Percentiles rank a stretch among this genome's conserved stretches.
phyloP scores from a whole-genome alignment of 2,888 invertebrate genomes.

The Kryphioiulus occultus region DNA sequence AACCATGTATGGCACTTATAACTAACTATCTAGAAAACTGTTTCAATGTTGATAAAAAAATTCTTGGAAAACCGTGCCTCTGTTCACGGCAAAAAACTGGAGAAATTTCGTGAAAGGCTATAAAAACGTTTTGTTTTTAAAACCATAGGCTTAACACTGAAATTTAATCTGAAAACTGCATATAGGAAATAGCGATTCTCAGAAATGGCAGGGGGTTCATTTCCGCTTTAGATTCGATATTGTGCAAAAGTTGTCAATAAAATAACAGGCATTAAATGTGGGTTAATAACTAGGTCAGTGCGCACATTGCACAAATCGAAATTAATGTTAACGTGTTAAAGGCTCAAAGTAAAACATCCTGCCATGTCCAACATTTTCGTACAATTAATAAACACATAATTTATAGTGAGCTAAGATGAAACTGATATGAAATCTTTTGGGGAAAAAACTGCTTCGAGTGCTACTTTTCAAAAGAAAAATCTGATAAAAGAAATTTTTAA shows the following conservation, averaged over 20 bases:
- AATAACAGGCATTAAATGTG: constrained; percentile 10
- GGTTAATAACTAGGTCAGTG: constrained; percentile 6
- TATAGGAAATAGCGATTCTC: constrained; percentile 12
- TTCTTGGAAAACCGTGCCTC: constrained; percentile 7
- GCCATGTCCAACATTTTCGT: too few species aligned
- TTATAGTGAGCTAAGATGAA: too few species aligned
- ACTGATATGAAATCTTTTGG: too few species aligned
- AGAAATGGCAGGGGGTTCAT: constrained; percentile 2
- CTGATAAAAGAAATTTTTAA: background rate
- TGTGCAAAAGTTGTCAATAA: constrained; percentile 32
- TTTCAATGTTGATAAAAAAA: background rate
- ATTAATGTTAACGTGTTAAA: background rate
- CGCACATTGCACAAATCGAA: background rate
- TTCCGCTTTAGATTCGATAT: constrained; percentile 21
- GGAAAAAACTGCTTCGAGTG: too few species aligned
- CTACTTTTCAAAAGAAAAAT: background rate
- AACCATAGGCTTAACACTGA: background rate
- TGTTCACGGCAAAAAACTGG: background rate
- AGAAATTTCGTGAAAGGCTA: constrained; percentile 27
- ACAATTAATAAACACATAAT: too few species aligned
- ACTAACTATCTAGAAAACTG: background rate
- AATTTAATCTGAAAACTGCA: constrained; percentile 32
- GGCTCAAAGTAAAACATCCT: background rate
- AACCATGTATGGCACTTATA: background rate
- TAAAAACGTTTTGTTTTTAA: constrained; percentile 32